Base-by-base conservation (phyloP, 2,888 invertebrate species). In the Cheilosia scutellata region DNA sequence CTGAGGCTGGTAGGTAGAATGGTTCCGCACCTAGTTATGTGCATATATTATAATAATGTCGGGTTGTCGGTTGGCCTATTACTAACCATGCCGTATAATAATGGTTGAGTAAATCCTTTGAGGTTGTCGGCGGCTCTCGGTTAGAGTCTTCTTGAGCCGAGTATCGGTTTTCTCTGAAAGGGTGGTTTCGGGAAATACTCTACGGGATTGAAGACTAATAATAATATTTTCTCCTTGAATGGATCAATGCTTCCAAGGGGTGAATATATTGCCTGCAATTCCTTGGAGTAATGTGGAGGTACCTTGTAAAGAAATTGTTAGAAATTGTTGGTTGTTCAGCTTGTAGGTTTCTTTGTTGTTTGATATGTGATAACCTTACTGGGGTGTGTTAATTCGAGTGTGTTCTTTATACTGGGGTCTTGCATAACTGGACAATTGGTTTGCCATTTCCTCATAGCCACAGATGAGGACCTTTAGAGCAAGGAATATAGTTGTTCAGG, bases 21-120 rank as follows among this genome's bases (percentile, higher is more conserved):
- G 31, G 25, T 60, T 51, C 60, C 60, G 44, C 66, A 63, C 63
- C 78, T 70, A 63, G 78, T 78, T 78, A 71, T 78, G 78, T 78
- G 70, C 78, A 78, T 78, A 78, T 57, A 86, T 86, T 82, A 86
- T 76, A 77, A 86, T 86, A 82, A 76, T 86, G 72, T 77, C 76
- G 82, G 82, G 82, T 77, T 86, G 86, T 76, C 86, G 76, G 82
- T 82, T 77, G 86, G 86, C 80, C 86, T 86, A 86, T 86, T 86
- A 82, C 86, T 82, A 86, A 82, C 86, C 86, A 86, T 86, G 72
- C 80, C 86, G 72, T 77, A 86, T 82, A 82, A 82, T 86, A 86
- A 86, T 82, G 86, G 82, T 86, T 86, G 86, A 86, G 71, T 86
- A 82, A 86, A 82, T 86, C 86, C 82, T 86, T 86, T 86, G 86